Evolutionary conservation across 2,888 invertebrate species (phyloP).

Genomic region (Thera obeliscata): DNA sequence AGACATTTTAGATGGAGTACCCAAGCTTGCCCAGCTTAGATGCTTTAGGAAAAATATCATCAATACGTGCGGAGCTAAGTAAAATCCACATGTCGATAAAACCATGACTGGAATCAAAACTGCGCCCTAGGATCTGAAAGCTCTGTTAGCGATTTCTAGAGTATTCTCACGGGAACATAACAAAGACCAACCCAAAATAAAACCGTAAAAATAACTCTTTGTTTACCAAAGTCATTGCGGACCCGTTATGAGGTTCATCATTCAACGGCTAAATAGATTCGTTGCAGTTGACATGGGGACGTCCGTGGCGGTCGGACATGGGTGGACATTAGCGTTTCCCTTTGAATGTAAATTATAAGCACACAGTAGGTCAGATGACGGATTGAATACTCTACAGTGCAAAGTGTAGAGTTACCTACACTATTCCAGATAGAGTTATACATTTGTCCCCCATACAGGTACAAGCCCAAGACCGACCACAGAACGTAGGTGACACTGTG

Average conservation of each 20-base stretch:
- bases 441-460: too few species aligned
- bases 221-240: slow-evolving; percentile 1
- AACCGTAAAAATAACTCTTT: not conserved
- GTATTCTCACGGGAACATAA: too few species aligned
- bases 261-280: slow-evolving; percentile 26
- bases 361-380: slow-evolving; percentile 17
- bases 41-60: too few species aligned
- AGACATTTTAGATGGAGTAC: too few species aligned
- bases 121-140: too few species aligned
- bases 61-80: too few species aligned
- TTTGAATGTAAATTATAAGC: slow-evolving; percentile 27
- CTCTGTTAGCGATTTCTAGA: too few species aligned
- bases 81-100: too few species aligned
- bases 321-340: slow-evolving; percentile 19
- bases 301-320: slow-evolving; percentile 14
- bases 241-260: slow-evolving; percentile 14
- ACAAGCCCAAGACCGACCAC: too few species aligned
- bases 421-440: not conserved
- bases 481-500: too few species aligned
- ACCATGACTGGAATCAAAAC: too few species aligned
- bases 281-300: slow-evolving; percentile 23
- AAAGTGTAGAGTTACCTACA: not conserved
- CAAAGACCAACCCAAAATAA: not conserved
- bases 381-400: slow-evolving; percentile 1
- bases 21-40: too few species aligned